phyloP scores from a whole-genome alignment of 2,888 invertebrate genomes.

The Melieria crassipennis region DNA sequence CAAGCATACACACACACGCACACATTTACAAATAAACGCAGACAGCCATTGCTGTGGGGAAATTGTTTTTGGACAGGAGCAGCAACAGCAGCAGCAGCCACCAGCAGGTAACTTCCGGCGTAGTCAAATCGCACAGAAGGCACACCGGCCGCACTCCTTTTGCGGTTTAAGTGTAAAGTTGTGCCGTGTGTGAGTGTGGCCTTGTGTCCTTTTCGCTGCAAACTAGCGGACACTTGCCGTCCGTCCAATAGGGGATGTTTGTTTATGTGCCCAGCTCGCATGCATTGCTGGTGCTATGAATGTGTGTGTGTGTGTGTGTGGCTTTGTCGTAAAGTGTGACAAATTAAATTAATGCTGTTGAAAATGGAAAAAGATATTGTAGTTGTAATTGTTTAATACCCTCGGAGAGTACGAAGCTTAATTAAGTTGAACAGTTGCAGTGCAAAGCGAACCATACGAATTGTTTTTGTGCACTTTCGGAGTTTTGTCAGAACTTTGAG shows the following conservation, averaged over 20 bases:
- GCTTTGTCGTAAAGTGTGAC: constrained; percentile 47
- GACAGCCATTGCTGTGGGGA: constrained; percentile 14
- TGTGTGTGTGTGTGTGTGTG: constrained; percentile 45
- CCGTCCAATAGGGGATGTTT: constrained; percentile 6
- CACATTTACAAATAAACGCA: not conserved
- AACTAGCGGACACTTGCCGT: constrained; percentile 17
- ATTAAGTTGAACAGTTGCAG: constrained; percentile 36
- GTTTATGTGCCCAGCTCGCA: not conserved
- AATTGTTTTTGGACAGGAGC: constrained; percentile 30
- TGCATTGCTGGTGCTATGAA: constrained; percentile 1
- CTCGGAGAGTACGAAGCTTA: constrained; percentile 41
- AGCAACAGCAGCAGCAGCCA: constrained; percentile 19
- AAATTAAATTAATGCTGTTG: constrained; percentile 50
- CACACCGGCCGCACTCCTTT: constrained; percentile 34
- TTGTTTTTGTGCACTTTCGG: no score
- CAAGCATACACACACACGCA: not conserved
- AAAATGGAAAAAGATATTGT: constrained; percentile 46
- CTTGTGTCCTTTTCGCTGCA: constrained; percentile 9
- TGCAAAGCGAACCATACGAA: no score
- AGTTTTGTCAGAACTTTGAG: no score
- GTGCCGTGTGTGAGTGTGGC: constrained; percentile 2
- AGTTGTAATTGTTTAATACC: constrained; percentile 59
- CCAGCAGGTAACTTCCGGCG: constrained; percentile 60
- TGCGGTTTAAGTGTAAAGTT: constrained; percentile 39
- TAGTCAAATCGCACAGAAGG: constrained; percentile 48